Conservation (phyloP, 2,113 vertebrate species). For the Leptobrachium leishanense region DNA sequence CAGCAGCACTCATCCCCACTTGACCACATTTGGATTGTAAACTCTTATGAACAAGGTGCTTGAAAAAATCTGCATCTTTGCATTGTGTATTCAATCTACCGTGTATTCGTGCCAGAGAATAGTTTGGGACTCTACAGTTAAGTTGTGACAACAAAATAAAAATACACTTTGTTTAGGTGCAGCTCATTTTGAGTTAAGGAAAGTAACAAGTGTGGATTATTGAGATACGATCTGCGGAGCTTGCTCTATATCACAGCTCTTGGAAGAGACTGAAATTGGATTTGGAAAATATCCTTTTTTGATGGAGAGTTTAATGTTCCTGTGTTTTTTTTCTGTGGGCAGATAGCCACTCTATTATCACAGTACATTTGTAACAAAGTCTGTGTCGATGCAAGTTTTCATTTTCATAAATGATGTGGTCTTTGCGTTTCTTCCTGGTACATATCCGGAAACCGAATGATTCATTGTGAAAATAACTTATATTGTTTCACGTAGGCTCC, state of each 20-base stretch:
- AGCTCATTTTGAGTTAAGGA: background rate
- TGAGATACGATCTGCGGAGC: background rate
- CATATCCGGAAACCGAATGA: slow-evolving; percentile 49
- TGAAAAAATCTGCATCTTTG: too few species aligned
- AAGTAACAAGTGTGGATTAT: background rate
- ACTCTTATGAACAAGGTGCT: too few species aligned
- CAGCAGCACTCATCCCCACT: too few species aligned
- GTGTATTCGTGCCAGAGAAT: too few species aligned
- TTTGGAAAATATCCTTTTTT: slow-evolving; percentile 1
- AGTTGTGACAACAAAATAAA: too few species aligned
- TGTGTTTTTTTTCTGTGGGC: background rate
- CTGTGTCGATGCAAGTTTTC: slow-evolving; percentile 7
- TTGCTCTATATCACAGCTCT: background rate
- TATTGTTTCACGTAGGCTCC: slow-evolving; percentile 49
- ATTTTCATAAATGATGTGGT: slow-evolving; percentile 8
- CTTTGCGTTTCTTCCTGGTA: slow-evolving; percentile 10
- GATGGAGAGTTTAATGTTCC: background rate
- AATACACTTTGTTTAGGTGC: background rate
- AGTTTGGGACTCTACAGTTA: too few species aligned
- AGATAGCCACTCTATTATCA: background rate
- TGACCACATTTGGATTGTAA: too few species aligned
- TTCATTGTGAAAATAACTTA: slow-evolving; percentile 52
- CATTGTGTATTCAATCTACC: too few species aligned
- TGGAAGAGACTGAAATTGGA: background rate
- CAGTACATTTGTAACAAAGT: background rate